Evolutionary conservation across 2,113 vertebrate species (phyloP).

Genomic region (Anolis carolinensis): DNA sequence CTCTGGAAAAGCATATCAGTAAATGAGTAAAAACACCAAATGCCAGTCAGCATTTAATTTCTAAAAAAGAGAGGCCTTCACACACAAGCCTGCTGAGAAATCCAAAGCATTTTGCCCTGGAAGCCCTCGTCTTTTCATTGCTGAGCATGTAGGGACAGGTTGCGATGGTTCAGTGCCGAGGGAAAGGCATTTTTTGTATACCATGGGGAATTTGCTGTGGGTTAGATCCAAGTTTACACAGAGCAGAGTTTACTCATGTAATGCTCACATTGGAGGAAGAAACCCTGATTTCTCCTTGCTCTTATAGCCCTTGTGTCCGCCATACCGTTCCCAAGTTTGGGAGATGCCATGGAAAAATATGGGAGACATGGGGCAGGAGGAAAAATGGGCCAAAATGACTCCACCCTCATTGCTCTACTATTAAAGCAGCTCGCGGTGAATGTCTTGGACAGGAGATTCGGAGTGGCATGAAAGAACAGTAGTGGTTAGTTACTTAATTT

Average conservation of each 20-base stretch:
- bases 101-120: not conserved
- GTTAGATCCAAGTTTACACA: not conserved
- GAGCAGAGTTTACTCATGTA: not conserved
- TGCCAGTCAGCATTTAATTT: slow-evolving; percentile 29
- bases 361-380: too few relatives aligned
- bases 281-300: too few relatives aligned
- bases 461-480: too few relatives aligned
- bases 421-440: too few relatives aligned
- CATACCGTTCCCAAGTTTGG: too few relatives aligned
- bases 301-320: too few relatives aligned
- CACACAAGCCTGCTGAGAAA: not conserved
- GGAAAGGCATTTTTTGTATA: not conserved
- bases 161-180: not conserved
- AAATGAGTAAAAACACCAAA: slow-evolving; percentile 60
- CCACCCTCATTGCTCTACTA: too few relatives aligned
- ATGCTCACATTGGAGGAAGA: not conserved
- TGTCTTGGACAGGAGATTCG: too few relatives aligned
- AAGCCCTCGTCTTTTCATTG: not conserved
- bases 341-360: too few relatives aligned
- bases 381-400: too few relatives aligned
- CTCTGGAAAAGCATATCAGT: slow-evolving; percentile 52
- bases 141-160: not conserved
- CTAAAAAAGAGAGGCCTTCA: not conserved
- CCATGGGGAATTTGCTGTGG: not conserved
- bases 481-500: too few relatives aligned